Conservation (phyloP, 2,888 invertebrate genomes). For the Eupithecia subumbrata region DNA sequence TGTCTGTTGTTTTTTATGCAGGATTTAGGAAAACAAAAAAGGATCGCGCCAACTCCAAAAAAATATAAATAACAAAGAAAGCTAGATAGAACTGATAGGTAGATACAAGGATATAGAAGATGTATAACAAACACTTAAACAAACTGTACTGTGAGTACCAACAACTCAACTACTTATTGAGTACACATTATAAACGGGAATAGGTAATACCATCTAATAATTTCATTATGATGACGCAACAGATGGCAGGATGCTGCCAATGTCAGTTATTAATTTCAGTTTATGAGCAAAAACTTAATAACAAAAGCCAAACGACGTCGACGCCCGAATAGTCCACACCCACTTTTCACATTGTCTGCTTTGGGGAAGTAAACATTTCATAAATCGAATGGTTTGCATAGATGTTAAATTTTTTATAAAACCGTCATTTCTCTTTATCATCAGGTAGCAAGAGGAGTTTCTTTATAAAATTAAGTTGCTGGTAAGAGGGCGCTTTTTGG, state of each 20-base stretch:
- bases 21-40: too few species aligned
- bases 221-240: slow-evolving; percentile 50
- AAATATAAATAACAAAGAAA: too few species aligned
- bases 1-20: too few species aligned
- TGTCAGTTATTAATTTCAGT: slow-evolving; percentile 51
- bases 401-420: not conserved
- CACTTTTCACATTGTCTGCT: not conserved
- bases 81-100: too few species aligned
- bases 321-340: slow-evolving; percentile 20
- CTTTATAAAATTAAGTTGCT: too few species aligned
- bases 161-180: not conserved
- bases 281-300: slow-evolving; percentile 49
- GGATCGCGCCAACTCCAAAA: too few species aligned
- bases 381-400: not conserved
- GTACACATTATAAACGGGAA: not conserved
- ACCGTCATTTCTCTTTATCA: not conserved
- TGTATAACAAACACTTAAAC: not conserved
- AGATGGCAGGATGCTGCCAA: slow-evolving; percentile 46
- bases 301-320: slow-evolving; percentile 35
- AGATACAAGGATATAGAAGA: not conserved
- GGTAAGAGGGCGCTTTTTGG: too few species aligned
- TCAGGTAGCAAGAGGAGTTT: too few species aligned
- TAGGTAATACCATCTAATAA: slow-evolving; percentile 42
- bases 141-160: not conserved
- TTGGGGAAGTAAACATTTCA: not conserved